Base-by-base conservation (phyloP, 2,113 vertebrate genomes). In the Entomyzon cyanotis region DNA sequence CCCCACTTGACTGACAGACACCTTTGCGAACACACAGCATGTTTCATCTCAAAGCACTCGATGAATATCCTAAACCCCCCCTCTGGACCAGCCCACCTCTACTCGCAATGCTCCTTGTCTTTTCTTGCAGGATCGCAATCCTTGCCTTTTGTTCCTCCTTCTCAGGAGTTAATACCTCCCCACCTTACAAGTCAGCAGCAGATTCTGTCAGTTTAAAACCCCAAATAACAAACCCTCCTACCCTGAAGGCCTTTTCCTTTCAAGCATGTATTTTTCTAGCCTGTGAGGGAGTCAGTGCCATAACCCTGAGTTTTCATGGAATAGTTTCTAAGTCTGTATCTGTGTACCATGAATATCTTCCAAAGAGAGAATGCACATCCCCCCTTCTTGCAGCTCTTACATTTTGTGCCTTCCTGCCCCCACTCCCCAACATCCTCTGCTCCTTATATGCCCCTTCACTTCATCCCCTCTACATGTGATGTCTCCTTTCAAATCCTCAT, bases 201-300 rank as follows among this genome's bases (percentile, higher is more conserved):
- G 73, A 91, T 97, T 95, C 93, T 96, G 76, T 79, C 94, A 84
- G 90, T 94, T 94, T 84, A 90, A 95, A 94, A 46, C 69, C 89
- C 91, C 93, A 89, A 94, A 96, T 94, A 95, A 96, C 77, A 97
- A 93, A 92, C 83, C 71, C 67, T 95, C 91, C 91, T 92, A 90
- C 80, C 77, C 93, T 68, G 53, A 95, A 81, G 94, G 88, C 80
- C 92, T 84, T 94, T 84, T 89, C 80, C 84, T 95, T 93, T 95
- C 88, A 96, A 95, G 92, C n/a, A 11, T 73, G 53, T 87, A 76
- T 96, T 97, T 96, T 95, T 93, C 88, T 84, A 92, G 88, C 94
- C 80, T 84, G 65, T 49, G 53, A 89, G 62, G 60, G 69, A 87
- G 88, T 93, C 69, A 35, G 49, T 92, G 95, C 73, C 79, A n/a